Evolutionary conservation across 2,113 vertebrate species (phyloP).

Genomic region (Tupaia chinensis): DNA sequence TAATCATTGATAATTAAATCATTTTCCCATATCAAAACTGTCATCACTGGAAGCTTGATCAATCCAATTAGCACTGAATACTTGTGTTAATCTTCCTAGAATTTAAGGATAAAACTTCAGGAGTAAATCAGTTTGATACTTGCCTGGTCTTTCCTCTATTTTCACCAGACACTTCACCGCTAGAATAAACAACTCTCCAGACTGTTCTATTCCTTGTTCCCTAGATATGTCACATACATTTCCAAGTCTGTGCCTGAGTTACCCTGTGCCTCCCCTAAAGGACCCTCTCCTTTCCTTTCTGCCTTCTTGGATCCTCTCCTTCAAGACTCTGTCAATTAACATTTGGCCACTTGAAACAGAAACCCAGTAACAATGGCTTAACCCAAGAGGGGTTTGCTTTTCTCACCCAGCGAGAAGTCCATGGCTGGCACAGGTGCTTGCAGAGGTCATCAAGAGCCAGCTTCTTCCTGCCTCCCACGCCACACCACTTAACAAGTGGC

Average conservation of each 20-base stretch:
- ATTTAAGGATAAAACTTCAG: background rate
- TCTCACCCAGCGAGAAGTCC: background rate
- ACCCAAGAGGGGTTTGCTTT: background rate
- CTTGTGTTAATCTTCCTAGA: background rate
- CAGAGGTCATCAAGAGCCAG: background rate
- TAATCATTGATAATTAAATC: conserved; percentile 14
- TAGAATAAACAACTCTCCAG: background rate
- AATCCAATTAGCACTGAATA: background rate
- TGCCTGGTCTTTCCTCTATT: background rate
- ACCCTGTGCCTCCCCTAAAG: background rate
- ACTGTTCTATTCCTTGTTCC: background rate
- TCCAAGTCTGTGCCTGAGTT: background rate
- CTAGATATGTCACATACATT: background rate
- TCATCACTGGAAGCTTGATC: background rate
- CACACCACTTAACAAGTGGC: background rate
- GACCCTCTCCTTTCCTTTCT: background rate
- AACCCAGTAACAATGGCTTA: background rate
- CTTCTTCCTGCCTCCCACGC: background rate
- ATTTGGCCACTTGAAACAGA: background rate
- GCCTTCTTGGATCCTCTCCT: background rate
- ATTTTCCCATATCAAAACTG: background rate
- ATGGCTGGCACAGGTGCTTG: background rate
- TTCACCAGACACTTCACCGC: background rate
- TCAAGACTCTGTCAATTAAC: background rate
- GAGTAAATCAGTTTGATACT: background rate